A percentile compares a stretch with the other conserved stretches of the same genome.
phyloP scores from a whole-genome alignment of 2,797 vertebrate species.

The Hemitrygon akajei region DNA sequence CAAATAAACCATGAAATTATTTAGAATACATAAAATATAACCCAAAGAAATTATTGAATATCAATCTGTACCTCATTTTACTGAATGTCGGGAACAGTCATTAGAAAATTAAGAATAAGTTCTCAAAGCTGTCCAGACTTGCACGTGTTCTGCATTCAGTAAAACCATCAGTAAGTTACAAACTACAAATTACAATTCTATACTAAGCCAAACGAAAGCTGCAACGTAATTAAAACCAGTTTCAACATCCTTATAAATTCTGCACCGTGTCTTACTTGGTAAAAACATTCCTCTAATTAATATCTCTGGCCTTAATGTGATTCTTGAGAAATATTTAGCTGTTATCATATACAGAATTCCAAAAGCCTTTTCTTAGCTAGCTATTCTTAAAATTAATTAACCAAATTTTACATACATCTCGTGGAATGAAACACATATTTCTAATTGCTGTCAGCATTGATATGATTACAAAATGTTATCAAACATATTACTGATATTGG shows the following conservation, averaged over 20 bases:
- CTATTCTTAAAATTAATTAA: neutral
- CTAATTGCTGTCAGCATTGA: neutral
- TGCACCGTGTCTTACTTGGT: neutral
- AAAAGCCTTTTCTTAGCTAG: neutral
- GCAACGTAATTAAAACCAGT: neutral
- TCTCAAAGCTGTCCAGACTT: neutral
- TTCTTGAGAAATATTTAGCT: slow-evolving; percentile 5
- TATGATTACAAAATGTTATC: neutral
- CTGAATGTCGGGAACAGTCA: neutral
- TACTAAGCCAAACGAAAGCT: neutral
- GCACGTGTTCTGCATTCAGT: neutral
- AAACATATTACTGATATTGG: slow-evolving; percentile 3
- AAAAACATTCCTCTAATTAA: neutral
- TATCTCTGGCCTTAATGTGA: no score
- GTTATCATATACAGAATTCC: neutral
- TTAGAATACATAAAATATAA: neutral
- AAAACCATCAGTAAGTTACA: neutral
- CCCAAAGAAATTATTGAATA: neutral
- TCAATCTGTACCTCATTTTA: neutral
- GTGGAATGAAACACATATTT: neutral
- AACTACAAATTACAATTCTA: neutral
- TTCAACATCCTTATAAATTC: neutral
- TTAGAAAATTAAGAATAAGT: neutral
- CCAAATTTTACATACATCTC: neutral
- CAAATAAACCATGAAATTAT: neutral